These are phyloP conservation scores for Orius insidiosus DNA, from an alignment of 1,140 invertebrate species.

Conservation along the genomic window DNA sequence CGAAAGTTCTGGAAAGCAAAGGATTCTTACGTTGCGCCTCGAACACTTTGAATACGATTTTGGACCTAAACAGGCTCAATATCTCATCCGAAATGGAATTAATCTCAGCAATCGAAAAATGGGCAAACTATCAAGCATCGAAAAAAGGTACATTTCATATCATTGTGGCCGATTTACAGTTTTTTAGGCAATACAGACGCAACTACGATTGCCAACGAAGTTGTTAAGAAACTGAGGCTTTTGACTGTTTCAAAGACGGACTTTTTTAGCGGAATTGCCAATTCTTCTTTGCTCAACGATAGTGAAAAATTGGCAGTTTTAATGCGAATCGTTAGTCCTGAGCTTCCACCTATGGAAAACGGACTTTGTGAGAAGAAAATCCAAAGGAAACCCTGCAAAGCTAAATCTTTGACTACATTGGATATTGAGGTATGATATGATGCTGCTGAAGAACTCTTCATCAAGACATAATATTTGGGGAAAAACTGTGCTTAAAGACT, in stretches of 20 bases:
- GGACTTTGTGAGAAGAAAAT: conserved; percentile 11
- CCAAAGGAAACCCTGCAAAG: conserved; percentile 8
- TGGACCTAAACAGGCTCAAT: conserved; percentile 51
- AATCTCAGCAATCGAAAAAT: conserved; percentile 50
- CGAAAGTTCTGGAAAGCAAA: conserved; percentile 49
- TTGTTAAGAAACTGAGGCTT: conserved; percentile 51
- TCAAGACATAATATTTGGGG: too few species aligned
- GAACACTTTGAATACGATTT: conserved; percentile 49
- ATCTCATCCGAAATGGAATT: conserved; percentile 56
- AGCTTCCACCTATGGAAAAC: conserved; percentile 7
- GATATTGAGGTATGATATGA: conserved; percentile 5
- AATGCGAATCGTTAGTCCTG: conserved; percentile 2
- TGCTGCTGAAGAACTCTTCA: too few species aligned
- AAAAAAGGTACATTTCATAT: conserved; percentile 17
- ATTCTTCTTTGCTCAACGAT: conserved; percentile 47
- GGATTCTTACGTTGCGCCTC: conserved; percentile 59
- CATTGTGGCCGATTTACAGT: conserved; percentile 2
- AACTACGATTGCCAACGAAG: not conserved
- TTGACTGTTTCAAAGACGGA: conserved; percentile 56
- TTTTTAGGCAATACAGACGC: conserved; percentile 2
- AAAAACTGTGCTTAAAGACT: not conserved
- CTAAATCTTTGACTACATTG: not conserved
- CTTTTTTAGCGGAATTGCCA: conserved; percentile 59
- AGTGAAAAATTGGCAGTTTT: conserved; percentile 56
- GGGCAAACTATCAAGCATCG: conserved; percentile 31